Conservation (phyloP, 2,797 vertebrate genomes). For the Chloroceryle inda region DNA sequence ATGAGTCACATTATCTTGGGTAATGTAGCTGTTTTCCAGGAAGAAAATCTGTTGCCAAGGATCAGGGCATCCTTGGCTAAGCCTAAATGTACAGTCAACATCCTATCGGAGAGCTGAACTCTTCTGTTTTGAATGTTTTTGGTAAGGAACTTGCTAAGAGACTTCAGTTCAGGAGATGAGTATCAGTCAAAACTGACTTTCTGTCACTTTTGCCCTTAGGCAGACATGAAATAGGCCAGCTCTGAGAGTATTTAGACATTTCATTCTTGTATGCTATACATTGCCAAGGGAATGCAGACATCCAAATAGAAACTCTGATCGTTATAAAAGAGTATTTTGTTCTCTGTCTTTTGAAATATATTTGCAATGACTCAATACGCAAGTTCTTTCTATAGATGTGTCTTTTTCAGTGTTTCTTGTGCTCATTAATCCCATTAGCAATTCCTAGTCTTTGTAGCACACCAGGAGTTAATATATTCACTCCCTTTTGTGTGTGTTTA, state of each 20-base stretch:
- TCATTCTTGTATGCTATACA: neutral
- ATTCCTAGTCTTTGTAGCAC: neutral
- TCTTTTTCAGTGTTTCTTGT: neutral
- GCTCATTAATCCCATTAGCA: conserved; percentile 10
- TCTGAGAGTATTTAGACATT: neutral
- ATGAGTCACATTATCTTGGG: neutral
- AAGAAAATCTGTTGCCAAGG: conserved; percentile 1
- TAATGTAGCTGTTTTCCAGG: conserved; percentile 22
- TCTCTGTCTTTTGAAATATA: neutral
- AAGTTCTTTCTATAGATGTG: neutral
- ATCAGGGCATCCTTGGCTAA: conserved; percentile 12
- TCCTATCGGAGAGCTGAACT: neutral
- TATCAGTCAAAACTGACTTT: neutral
- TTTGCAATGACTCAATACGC: neutral
- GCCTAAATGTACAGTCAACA: neutral
- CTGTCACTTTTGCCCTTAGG: neutral
- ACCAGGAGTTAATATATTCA: conserved; percentile 52
- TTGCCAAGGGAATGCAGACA: neutral
- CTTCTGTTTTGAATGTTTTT: neutral
- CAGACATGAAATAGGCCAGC: neutral
- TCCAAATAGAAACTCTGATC: neutral
- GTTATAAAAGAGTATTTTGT: neutral
- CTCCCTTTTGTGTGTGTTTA: conserved; percentile 39
- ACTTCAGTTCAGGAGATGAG: neutral
- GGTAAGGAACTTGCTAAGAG: neutral